Evolutionary conservation across 2,797 vertebrate species (phyloP), one percentile per base, ranked within the genome.

Genomic region (Hemibagrus guttatus): DNA sequence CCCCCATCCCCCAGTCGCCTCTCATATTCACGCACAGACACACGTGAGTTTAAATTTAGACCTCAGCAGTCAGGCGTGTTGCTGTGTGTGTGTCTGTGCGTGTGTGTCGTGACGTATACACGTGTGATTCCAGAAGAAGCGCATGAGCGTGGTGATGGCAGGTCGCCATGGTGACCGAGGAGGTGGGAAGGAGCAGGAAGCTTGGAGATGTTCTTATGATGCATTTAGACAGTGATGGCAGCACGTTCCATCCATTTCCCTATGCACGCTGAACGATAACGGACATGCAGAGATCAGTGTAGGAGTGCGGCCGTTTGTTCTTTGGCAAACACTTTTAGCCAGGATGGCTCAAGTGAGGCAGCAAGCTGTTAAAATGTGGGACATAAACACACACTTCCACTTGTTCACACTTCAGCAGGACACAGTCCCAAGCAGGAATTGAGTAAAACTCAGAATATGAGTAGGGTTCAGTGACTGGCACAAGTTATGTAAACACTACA

Each of bases 11-110:
- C 66, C 13, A 71, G 8, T 0, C 13, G 7, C 23, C 52, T 68
- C 26, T 19, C 14, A 16, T 61, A 52, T 52, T 83, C 63, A 76
- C 68, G 17, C 46, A 84, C 72, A 86, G 39, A 59, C 58, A 79
- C 78, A 85, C 69, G 13, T 26, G 49, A 84, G 85, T 89, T 88
- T 90, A 91, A 88, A 89, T 91, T 88, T 90, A 89, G 90, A 87
- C 83, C 46, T 75, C 56, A 66, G 83, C 84, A 84, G 64, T 88
- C 85, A 84, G 81, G 12, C 28, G 3, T 35, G 46, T 31, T 31
- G 42, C 61, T 63, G 52, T 16, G 6, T 54, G n/a, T 52, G 46
- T n/a, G 39, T 72, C n/a, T 8, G 31, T 39, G 19, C 26, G 72
- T 52, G 66, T 54, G 49, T 72, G 75, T 89, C 75, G 88, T 89